Base-by-base conservation (phyloP, 2,888 invertebrate species). In the Parnassius mnemosyne region DNA sequence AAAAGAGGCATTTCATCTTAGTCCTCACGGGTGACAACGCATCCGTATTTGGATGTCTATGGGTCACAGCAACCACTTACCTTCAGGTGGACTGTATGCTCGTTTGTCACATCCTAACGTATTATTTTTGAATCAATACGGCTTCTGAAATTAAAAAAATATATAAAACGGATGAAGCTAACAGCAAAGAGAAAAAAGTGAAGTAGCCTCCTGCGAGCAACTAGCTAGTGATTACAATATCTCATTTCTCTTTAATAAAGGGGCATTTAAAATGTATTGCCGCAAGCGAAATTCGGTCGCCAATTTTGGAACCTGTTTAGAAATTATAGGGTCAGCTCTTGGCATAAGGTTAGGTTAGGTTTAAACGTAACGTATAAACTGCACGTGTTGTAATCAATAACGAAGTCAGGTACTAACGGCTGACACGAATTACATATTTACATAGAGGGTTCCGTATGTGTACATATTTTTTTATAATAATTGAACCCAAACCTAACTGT, bases 301-400 rank as follows among this genome's bases (percentile, higher is more conserved):
- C 89, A 89, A 88, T 90, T 90, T 90, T 73, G 80, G 81, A 89
- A 89, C 90, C 86, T 78, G 90, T 89, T 91, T 89, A 89, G 89
- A 90, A 90, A 91, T 91, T 91, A 91, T 87, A 91, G 87, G 89
- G 89, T 84, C 83, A 85, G 78, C 70, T 74, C 74, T 70, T 65
- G 73, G 73, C 73, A 73, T 71, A 78, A 78, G 79, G 79, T 82
- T 81, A 83, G 79, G 74, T 68, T 72, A 72, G 71, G 73, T 77
- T 74, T 70, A 72, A 75, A 69, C 69, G 49, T 53, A 25, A 10
- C 49, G 43, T 52, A 46, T 42, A 46, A 42, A 42, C 47, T 49
- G 13, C 49, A 44, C 44, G 53, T n/a, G 46, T 57, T 43, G 43
- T 20, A 55, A 51, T 63, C 54, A 57, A 42, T 49, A 61, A 61